Percentiles rank a stretch among this genome's conserved stretches.
Evolutionary conservation across 2,797 vertebrate species (phyloP).

Genomic region (Channallabes apus): DNA sequence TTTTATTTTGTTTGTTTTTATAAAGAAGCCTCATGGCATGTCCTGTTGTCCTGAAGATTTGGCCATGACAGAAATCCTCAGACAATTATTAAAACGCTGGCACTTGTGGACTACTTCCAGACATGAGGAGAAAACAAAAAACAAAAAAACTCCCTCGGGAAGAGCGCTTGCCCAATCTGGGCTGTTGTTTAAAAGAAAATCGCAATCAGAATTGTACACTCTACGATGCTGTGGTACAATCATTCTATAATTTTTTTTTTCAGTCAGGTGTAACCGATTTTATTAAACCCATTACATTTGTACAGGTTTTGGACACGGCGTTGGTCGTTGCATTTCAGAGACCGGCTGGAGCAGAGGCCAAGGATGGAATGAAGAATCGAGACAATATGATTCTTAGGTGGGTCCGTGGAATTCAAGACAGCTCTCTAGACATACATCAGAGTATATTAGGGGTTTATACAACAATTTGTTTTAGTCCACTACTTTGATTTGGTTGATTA

Average conservation of each 20-base stretch:
- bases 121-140: background rate
- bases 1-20: background rate
- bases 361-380: conserved; percentile 58
- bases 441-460: background rate
- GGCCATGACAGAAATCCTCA: background rate
- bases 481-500: background rate
- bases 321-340: conserved; percentile 59
- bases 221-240: background rate
- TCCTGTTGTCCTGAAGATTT: background rate
- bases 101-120: background rate
- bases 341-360: conserved; percentile 56
- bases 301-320: conserved; percentile 57
- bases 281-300: background rate
- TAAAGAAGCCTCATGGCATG: background rate
- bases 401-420: conserved; percentile 8
- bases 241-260: background rate
- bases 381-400: conserved; percentile 75
- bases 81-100: background rate
- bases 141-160: background rate
- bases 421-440: background rate
- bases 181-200: background rate
- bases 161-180: background rate
- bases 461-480: too few relatives aligned
- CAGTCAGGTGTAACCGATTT: background rate
- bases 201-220: background rate